Evolutionary conservation across 2,888 invertebrate species (phyloP).

Genomic region (Caenorhabditis imperialis): DNA sequence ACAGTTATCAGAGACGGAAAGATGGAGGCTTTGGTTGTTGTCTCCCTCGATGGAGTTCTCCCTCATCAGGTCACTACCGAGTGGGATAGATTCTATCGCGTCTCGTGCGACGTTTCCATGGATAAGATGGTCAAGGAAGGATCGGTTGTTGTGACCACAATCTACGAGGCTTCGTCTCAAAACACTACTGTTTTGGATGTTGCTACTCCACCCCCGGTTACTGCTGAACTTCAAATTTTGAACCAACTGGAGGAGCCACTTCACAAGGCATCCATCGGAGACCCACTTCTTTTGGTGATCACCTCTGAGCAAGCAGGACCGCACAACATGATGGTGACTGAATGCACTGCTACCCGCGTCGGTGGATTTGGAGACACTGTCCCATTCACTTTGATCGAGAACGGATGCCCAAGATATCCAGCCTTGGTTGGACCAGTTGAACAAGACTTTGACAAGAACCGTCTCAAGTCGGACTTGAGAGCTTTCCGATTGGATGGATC

Average conservation of each 20-base stretch:
- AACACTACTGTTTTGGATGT: slow-evolving; percentile 76
- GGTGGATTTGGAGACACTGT: slow-evolving; percentile 77
- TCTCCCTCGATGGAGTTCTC: slow-evolving; percentile 78
- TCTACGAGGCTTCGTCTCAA: slow-evolving; percentile 75
- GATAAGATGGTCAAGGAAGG: slow-evolving; percentile 78
- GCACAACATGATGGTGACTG: slow-evolving; percentile 78
- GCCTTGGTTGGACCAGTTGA: slow-evolving; percentile 78
- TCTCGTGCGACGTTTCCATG: slow-evolving; percentile 78
- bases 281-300: slow-evolving; percentile 75
- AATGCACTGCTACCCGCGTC: slow-evolving; percentile 78
- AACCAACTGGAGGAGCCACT: slow-evolving; percentile 75
- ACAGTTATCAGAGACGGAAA: slow-evolving; percentile 78
- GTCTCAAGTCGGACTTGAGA: slow-evolving; percentile 77
- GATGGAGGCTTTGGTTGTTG: slow-evolving; percentile 78
- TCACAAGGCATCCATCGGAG: slow-evolving; percentile 77
- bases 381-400: slow-evolving; percentile 78
- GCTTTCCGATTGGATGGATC: slow-evolving; percentile 78
- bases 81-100: slow-evolving; percentile 78
- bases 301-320: slow-evolving; percentile 78
- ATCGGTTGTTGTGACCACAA: slow-evolving; percentile 78
- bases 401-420: slow-evolving; percentile 76
- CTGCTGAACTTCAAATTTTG: slow-evolving; percentile 76
- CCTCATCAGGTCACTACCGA: slow-evolving; percentile 78
- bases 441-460: slow-evolving; percentile 78
- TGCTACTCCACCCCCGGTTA: slow-evolving; percentile 78